Conservation (phyloP, 1,140 invertebrate species). For the Palaemon carinicauda region DNA sequence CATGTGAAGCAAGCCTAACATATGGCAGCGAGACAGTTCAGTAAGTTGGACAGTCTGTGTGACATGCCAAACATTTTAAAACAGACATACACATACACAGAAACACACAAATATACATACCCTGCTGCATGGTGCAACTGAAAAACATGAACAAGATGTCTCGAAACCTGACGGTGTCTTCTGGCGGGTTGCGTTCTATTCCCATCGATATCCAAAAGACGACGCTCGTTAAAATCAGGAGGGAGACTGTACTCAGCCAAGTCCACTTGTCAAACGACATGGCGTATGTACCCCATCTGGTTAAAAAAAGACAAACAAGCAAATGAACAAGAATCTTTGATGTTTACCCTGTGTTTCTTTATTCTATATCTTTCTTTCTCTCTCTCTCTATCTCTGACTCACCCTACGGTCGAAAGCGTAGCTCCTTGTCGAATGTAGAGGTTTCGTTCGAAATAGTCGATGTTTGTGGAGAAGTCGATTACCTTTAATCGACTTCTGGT, state of each 20-base stretch:
- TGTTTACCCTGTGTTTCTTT: background rate
- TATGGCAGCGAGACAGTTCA: too few relatives aligned
- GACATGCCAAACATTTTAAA: too few relatives aligned
- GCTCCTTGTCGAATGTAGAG: background rate
- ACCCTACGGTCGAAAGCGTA: background rate
- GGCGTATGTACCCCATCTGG: slow-evolving; percentile 31
- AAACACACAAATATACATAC: background rate
- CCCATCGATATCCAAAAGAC: background rate
- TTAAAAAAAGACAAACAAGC: background rate
- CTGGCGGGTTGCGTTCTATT: background rate
- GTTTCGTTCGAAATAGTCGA: slow-evolving; percentile 2
- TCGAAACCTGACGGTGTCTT: background rate
- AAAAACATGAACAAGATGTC: slow-evolving; percentile 32
- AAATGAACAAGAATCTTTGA: background rate
- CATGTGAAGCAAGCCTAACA: too few relatives aligned
- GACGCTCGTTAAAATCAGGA: background rate
- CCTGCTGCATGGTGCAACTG: slow-evolving; percentile 21
- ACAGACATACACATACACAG: too few relatives aligned
- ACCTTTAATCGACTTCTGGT: background rate
- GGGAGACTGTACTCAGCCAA: background rate
- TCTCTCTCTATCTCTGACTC: background rate
- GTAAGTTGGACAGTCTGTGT: too few relatives aligned
- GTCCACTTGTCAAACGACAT: background rate
- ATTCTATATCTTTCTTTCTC: background rate
- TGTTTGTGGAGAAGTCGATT: slow-evolving; percentile 16